A percentile compares a stretch with the other conserved stretches of the same genome.
phyloP scores from a whole-genome alignment of 2,888 invertebrate genomes.

The Prostheceraeus crozeri region DNA sequence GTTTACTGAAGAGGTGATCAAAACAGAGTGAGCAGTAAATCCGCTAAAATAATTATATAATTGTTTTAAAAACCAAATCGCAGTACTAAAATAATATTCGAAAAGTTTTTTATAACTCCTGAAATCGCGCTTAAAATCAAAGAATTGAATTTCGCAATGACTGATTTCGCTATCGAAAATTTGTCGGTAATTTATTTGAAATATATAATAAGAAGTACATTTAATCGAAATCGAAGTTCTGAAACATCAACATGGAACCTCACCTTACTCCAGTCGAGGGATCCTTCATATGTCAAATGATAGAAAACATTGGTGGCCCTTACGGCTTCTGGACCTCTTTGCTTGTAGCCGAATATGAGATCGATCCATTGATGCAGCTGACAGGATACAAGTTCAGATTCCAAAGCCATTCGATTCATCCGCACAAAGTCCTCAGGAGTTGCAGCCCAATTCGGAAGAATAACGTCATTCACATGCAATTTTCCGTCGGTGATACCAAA shows the following conservation, averaged over 20 bases:
- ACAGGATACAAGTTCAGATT: slow-evolving; percentile 97
- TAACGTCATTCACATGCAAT: slow-evolving; percentile 73
- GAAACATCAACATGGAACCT: too few relatives aligned
- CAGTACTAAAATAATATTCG: too few relatives aligned
- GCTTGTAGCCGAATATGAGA: slow-evolving; percentile 97
- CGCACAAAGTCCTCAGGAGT: slow-evolving; percentile 94
- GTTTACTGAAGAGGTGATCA: too few relatives aligned
- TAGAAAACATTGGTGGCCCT: slow-evolving; percentile 97
- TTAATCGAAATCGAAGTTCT: too few relatives aligned
- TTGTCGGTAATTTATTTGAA: slow-evolving; percentile 2
- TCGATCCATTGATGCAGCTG: slow-evolving; percentile 99
- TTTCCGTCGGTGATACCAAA: slow-evolving; percentile 82
- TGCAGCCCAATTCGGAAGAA: slow-evolving; percentile 86
- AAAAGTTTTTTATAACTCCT: too few relatives aligned
- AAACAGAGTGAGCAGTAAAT: too few relatives aligned
- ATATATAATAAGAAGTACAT: too few relatives aligned
- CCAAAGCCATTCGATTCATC: slow-evolving; percentile 92
- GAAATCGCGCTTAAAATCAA: too few relatives aligned
- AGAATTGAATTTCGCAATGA: too few relatives aligned
- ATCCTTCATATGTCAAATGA: slow-evolving; percentile 96
- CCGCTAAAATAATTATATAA: too few relatives aligned
- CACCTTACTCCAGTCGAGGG: slow-evolving; percentile 64
- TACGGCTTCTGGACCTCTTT: slow-evolving; percentile 92
- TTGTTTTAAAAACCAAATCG: too few relatives aligned
- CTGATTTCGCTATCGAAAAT: too few relatives aligned